Conservation (phyloP, 2,888 invertebrate species). For the Bugulina stolonifera region DNA sequence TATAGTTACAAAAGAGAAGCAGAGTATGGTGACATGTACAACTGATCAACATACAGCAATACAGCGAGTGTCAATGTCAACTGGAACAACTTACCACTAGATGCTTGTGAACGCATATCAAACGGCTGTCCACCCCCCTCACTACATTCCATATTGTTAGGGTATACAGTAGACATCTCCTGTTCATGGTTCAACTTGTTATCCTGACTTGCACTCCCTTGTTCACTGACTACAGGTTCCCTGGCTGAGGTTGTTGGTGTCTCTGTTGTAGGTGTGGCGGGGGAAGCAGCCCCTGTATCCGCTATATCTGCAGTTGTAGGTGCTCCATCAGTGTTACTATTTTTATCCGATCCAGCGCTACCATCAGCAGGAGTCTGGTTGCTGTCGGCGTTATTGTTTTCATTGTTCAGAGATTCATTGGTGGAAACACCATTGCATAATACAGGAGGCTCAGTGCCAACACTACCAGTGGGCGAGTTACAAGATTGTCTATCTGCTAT, state of each 20-base stretch:
- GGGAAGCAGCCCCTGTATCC: background rate
- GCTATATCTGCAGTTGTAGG: too few species aligned
- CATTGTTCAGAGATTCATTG: conserved; percentile 24
- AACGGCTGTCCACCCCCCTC: background rate
- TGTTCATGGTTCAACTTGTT: background rate
- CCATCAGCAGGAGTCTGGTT: background rate
- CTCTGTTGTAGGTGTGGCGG: background rate
- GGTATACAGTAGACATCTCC: background rate
- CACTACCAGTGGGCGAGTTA: background rate
- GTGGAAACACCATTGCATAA: background rate
- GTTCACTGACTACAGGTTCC: too few species aligned
- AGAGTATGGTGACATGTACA: too few species aligned
- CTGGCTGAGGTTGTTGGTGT: background rate
- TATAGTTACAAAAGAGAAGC: too few species aligned
- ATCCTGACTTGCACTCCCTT: background rate
- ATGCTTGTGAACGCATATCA: background rate
- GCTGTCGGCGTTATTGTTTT: conserved; percentile 24
- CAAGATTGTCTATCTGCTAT: background rate
- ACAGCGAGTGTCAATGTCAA: too few species aligned
- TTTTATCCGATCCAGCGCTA: background rate
- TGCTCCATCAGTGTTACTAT: too few species aligned
- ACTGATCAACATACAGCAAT: too few species aligned
- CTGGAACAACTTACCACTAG: conserved; percentile 20
- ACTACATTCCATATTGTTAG: background rate
- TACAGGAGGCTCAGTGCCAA: background rate